Conservation (phyloP, 2,113 vertebrate species). For the Rhea pennata region DNA sequence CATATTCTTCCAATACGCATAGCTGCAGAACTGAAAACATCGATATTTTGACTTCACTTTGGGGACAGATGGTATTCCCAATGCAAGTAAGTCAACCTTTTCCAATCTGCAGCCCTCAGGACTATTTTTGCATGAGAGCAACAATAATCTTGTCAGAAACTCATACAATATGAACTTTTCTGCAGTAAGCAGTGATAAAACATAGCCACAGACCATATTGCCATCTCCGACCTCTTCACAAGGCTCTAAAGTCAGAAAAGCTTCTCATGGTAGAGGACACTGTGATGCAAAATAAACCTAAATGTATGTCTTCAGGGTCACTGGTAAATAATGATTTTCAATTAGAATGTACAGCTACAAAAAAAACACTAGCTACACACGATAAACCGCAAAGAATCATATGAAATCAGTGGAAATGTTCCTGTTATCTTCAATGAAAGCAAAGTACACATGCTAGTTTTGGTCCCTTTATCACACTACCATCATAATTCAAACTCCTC, state of each 20-base stretch:
- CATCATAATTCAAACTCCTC: not conserved
- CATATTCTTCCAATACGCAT: not conserved
- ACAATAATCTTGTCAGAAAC: not conserved
- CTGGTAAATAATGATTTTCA: not conserved
- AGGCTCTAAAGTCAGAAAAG: not conserved
- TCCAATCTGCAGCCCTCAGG: not conserved
- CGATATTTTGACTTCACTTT: not conserved
- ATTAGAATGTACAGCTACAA: not conserved
- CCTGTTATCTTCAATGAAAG: not conserved
- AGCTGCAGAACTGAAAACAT: not conserved
- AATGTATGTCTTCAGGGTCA: not conserved
- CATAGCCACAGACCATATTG: fast-evolving
- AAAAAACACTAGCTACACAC: not conserved
- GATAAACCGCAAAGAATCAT: not conserved
- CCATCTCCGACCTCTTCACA: not conserved
- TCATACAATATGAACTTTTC: fast-evolving
- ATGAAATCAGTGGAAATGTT: not conserved
- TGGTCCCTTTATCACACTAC: not conserved
- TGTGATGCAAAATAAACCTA: not conserved
- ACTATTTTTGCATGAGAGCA: not conserved
- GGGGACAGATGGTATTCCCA: not conserved
- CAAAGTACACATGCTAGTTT: not conserved
- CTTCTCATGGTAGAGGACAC: not conserved
- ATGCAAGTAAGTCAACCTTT: not conserved
- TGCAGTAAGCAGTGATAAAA: not conserved